Evolutionary conservation across 2,888 invertebrate genomes (phyloP).

Genomic region (Ormyrus pomaceus): DNA sequence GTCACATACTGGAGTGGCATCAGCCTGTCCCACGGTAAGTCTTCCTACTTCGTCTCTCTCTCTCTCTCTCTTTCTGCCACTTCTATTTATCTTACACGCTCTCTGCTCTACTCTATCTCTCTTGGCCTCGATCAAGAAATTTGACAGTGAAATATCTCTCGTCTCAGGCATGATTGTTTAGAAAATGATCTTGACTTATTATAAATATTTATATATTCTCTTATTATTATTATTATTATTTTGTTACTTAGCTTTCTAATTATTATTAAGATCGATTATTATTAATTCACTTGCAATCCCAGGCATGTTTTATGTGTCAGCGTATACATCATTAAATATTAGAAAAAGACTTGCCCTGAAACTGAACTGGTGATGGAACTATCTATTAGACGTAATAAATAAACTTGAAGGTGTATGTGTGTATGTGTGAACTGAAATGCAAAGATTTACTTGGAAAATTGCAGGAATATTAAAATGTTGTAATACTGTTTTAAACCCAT

Average conservation of each 20-base stretch:
- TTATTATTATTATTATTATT: slow-evolving; percentile 12
- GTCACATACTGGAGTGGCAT: slow-evolving; percentile 70
- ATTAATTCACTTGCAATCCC: slow-evolving; percentile 26
- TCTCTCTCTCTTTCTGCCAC: not conserved
- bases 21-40: slow-evolving; percentile 72
- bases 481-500: slow-evolving; percentile 8
- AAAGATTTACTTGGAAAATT: not conserved
- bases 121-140: slow-evolving; percentile 30
- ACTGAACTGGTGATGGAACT: slow-evolving; percentile 23
- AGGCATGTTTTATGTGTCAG: slow-evolving; percentile 46
- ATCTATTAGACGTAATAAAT: not conserved
- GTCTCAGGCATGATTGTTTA: slow-evolving; percentile 46
- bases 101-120: slow-evolving; percentile 22
- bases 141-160: slow-evolving; percentile 42
- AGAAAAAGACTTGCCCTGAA: not conserved
- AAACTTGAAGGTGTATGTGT: slow-evolving; percentile 13
- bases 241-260: slow-evolving; percentile 18
- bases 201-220: not conserved
- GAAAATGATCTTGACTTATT: slow-evolving; percentile 5
- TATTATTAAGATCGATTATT: slow-evolving; percentile 27
- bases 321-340: slow-evolving; percentile 18
- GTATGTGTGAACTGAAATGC: not conserved
- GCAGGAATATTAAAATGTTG: slow-evolving; percentile 12
- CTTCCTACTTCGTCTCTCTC: slow-evolving; percentile 31
- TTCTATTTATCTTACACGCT: slow-evolving; percentile 16